These are phyloP conservation scores for Dasyurus viverrinus DNA, from an alignment of 2,113 vertebrate genomes.

Conservation along the genomic window DNA sequence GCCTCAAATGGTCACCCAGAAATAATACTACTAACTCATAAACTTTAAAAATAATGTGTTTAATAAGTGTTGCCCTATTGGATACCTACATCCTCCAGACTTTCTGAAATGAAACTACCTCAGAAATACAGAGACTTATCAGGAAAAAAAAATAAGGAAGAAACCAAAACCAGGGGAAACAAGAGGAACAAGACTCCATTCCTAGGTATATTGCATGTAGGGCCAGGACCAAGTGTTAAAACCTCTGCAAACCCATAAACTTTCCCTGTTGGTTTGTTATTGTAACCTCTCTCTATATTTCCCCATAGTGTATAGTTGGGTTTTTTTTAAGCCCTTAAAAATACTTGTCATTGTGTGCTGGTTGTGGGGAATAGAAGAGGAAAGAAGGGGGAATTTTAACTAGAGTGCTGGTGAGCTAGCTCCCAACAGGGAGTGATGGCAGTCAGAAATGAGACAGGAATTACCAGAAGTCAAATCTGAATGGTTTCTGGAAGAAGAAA, in stretches of 20 bases:
- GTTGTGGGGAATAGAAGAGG: not conserved
- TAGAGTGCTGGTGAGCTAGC: not conserved
- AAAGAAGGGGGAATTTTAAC: not conserved
- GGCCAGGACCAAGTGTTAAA: not conserved
- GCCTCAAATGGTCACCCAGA: not conserved
- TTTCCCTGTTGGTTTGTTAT: not conserved
- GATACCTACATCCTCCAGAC: no score
- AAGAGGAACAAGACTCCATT: not conserved
- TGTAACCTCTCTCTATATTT: not conserved
- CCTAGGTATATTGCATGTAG: not conserved
- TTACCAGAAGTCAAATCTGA: not conserved
- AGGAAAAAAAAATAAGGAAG: not conserved
- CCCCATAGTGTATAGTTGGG: not conserved
- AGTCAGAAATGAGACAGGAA: not conserved
- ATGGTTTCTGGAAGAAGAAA: not conserved
- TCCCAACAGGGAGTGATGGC: not conserved
- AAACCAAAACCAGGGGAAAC: not conserved
- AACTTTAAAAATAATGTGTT: no score
- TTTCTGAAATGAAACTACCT: no score
- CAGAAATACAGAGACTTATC: no score
- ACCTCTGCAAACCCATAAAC: not conserved
- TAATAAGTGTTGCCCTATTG: no score
- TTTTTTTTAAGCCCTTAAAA: not conserved
- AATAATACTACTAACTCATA: no score
- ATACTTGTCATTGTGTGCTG: not conserved